These are phyloP conservation scores for Lingula anatina DNA, from an alignment of 2,888 invertebrate species.

Conservation along the genomic window DNA sequence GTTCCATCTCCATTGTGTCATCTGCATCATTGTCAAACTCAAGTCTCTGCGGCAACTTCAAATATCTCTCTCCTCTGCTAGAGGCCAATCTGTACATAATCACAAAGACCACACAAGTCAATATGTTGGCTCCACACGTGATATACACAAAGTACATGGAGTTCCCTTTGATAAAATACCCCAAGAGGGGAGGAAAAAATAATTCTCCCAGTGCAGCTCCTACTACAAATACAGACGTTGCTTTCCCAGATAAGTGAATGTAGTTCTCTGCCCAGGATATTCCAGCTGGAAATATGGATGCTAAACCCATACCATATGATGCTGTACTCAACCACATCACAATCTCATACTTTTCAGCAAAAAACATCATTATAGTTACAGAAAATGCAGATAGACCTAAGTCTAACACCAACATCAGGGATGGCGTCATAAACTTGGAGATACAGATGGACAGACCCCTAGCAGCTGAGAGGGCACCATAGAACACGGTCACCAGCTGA, in stretches of 20 bases:
- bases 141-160: conserved; percentile 50
- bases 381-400: conserved; percentile 36
- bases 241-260: conserved; percentile 52
- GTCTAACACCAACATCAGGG: conserved; percentile 48
- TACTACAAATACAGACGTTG: conserved; percentile 52
- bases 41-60: too few relatives aligned
- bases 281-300: conserved; percentile 53
- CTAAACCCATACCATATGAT: conserved; percentile 54
- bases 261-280: conserved; percentile 54
- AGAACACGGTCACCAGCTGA: conserved; percentile 51
- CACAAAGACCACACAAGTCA: conserved; percentile 35
- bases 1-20: too few relatives aligned
- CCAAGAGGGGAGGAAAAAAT: conserved; percentile 48
- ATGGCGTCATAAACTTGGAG: conserved; percentile 46
- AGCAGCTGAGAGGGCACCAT: conserved; percentile 52
- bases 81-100: conserved; percentile 45
- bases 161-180: conserved; percentile 38
- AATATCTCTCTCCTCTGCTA: too few relatives aligned
- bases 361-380: conserved; percentile 43
- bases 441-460: conserved; percentile 52
- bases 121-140: conserved; percentile 29
- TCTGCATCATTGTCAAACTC: too few relatives aligned
- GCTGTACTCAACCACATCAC: too few relatives aligned
- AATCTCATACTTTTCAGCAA: conserved; percentile 30
- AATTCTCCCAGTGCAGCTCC: conserved; percentile 54